phyloP scores from a whole-genome alignment of 2,797 vertebrate species.

The Petrocephalus schoutedeni region DNA sequence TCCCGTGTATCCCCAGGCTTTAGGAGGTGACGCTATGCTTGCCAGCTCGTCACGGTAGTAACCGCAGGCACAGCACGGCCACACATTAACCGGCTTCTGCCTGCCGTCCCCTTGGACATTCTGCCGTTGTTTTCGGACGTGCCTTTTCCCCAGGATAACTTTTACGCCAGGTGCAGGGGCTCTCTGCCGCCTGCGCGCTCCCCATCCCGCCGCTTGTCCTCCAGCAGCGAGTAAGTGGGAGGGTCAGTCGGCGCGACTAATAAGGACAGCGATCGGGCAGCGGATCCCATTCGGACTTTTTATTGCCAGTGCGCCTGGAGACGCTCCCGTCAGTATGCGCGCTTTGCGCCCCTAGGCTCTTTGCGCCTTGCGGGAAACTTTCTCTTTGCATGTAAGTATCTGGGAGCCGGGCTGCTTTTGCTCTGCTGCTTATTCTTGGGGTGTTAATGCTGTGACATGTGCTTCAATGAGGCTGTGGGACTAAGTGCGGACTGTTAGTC shows the following conservation, averaged over 20 bases:
- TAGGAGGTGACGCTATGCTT: background rate
- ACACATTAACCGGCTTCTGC: background rate
- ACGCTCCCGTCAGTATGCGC: slow-evolving; percentile 39
- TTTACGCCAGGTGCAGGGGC: background rate
- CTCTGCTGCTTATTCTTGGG: background rate
- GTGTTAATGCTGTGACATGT: background rate
- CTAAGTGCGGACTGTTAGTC: background rate
- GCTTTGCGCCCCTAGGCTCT: slow-evolving; percentile 53
- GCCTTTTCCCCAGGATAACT: background rate
- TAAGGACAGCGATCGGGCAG: slow-evolving; percentile 84
- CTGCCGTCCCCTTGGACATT: background rate
- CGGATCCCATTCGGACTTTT: slow-evolving; percentile 75
- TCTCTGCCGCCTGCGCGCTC: slow-evolving; percentile 31
- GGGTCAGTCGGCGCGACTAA: slow-evolving; percentile 89
- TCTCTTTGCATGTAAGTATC: slow-evolving; percentile 63
- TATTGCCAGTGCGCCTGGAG: slow-evolving; percentile 63
- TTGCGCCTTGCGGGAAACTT: slow-evolving; percentile 60
- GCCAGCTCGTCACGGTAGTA: background rate
- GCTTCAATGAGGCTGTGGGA: background rate
- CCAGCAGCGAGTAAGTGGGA: slow-evolving; percentile 84
- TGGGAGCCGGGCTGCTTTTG: background rate
- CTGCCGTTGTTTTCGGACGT: background rate
- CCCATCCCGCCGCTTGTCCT: slow-evolving; percentile 55
- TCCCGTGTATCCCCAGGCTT: background rate
- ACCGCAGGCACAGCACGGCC: background rate